Conservation (phyloP, 2,113 vertebrate genomes). For the Thermophis baileyi region DNA sequence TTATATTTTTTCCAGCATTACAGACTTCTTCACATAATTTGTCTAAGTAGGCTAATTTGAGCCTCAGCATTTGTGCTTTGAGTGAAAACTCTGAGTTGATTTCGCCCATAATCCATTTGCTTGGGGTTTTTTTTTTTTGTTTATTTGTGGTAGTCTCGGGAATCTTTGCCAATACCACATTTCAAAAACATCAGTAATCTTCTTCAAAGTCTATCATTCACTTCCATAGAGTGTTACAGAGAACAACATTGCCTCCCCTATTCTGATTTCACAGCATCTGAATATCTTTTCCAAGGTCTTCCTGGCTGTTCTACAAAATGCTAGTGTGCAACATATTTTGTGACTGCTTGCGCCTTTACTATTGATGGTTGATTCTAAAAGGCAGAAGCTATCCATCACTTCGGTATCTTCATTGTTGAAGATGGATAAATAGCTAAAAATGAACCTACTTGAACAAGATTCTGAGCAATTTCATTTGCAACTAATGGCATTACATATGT, state of each 20-base stretch:
- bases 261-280: background rate
- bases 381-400: background rate
- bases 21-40: background rate
- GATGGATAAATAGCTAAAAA: conserved; percentile 1
- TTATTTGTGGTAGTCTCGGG: background rate
- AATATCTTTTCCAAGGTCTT: background rate
- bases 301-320: background rate
- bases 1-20: background rate
- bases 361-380: background rate
- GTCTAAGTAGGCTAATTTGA: background rate
- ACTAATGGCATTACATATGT: conserved; percentile 54
- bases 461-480: conserved; percentile 55
- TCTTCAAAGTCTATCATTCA: background rate
- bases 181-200: background rate
- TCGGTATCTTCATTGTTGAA: background rate
- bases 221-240: background rate
- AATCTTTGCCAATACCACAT: background rate
- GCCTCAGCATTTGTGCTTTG: background rate
- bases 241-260: background rate
- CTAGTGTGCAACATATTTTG: background rate
- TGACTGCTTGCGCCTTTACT: background rate
- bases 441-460: conserved; percentile 26
- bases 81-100: background rate
- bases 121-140: background rate
- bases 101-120: background rate